Evolutionary conservation across 2,888 invertebrate species (phyloP).

Genomic region (Apodemia zela): DNA sequence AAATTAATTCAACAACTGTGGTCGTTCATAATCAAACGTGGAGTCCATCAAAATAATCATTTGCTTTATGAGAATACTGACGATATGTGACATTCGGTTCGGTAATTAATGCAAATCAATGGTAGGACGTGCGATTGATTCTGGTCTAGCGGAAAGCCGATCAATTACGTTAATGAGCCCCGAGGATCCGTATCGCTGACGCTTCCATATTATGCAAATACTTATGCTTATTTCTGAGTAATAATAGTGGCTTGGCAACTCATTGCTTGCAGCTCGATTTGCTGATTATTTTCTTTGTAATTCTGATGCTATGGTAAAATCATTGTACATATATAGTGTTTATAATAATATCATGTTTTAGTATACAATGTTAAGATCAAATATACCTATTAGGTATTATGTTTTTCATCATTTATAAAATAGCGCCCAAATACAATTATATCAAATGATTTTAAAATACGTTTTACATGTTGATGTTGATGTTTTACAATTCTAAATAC

Average conservation of each 20-base stretch:
- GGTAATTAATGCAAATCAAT: conserved; percentile 78
- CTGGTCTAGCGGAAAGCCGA: conserved; percentile 70
- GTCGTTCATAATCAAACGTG: conserved; percentile 42
- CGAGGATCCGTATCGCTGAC: conserved; percentile 69
- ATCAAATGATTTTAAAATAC: too few relatives aligned
- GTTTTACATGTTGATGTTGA: too few relatives aligned
- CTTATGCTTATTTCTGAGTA: conserved; percentile 57
- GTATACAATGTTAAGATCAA: neutral
- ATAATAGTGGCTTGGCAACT: conserved; percentile 22
- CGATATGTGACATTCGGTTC: conserved; percentile 66
- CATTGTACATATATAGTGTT: neutral
- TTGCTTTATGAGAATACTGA: conserved; percentile 51
- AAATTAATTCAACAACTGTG: conserved; percentile 34
- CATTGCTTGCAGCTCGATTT: conserved; percentile 34
- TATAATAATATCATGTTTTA: neutral
- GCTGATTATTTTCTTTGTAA: conserved; percentile 30
- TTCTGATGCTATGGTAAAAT: neutral
- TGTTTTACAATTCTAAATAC: too few relatives aligned
- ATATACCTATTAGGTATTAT: neutral
- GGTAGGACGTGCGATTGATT: conserved; percentile 67
- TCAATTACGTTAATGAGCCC: conserved; percentile 78
- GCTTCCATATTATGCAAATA: conserved; percentile 70
- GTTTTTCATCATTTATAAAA: too few relatives aligned
- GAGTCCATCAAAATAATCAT: conserved; percentile 67
- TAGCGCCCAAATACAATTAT: too few relatives aligned